Base-by-base conservation (phyloP, 2,797 vertebrate species). In the Cephalopachus bancanus region DNA sequence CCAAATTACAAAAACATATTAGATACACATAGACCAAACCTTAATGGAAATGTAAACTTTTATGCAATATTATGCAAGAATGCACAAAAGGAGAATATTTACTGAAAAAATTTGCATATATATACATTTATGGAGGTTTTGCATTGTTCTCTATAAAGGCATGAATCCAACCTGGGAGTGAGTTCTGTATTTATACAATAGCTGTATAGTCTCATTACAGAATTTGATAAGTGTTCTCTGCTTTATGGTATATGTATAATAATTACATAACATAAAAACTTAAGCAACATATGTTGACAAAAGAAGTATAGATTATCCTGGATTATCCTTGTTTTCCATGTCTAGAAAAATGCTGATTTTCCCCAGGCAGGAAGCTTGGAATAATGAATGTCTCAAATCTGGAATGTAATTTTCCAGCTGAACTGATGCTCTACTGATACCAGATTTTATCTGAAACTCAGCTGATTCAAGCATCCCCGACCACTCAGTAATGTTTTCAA, bases 381-480 rank as follows among this genome's bases (percentile, higher is more conserved):
- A 69, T 74, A 93, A 79, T 79, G 26, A 91, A 79, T 76, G 30
- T 78, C 67, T 96, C 93, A 96, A 94, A 96, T 62, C 57, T 60
- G 24, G 44, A 96, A 83, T 87, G 57, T 83, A 72, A 86, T 87
- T 91, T 97, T 96, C 91, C 72, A 93, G 28, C 83, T 97, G 86
- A 96, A 91, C 53, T 90, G 33, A 78, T 64, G 17, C 53, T 83
- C 26, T 85, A 80, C 72, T 83, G 67, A 74, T 74, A 94, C 7
- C 59, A 71, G 57, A 89, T 94, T 92, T 74, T 93, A 30, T 15
- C 62, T 96, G 22, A 94, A 94, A 97, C 37, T 89, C 83, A 91
- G 71, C 57, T 96, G 89, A 94, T 24, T 91, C 72, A 94, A 78
- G 90, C 28, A 89, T 83, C 71, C 60, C 30, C 85, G 74, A 91